Evolutionary conservation across 1,140 invertebrate genomes (phyloP).

Genomic region (Dryas iulia): DNA sequence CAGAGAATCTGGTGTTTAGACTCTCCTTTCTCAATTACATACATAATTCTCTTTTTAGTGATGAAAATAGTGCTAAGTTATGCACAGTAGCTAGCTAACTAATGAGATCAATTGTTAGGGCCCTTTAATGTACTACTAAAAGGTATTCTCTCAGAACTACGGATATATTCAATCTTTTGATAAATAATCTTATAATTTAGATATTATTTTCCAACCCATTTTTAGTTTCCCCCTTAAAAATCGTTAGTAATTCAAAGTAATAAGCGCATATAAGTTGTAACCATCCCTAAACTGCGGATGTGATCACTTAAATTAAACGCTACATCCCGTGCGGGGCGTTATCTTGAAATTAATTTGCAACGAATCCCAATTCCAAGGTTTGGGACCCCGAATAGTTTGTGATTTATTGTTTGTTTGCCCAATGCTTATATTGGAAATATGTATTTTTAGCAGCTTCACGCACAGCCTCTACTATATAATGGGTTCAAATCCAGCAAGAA

Average conservation of each 20-base stretch:
- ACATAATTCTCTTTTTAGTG: too few relatives aligned
- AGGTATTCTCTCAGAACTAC: too few relatives aligned
- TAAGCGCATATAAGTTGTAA: conserved; percentile 24
- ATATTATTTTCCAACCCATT: neutral
- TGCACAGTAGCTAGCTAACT: too few relatives aligned
- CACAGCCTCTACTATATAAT: too few relatives aligned
- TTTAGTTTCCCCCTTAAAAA: neutral
- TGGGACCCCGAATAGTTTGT: conserved; percentile 41
- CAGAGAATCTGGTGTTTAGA: too few relatives aligned
- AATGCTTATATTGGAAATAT: neutral
- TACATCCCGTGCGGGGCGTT: conserved; percentile 44
- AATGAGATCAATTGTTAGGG: too few relatives aligned
- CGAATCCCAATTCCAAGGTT: conserved; percentile 39
- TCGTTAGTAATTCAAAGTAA: conserved; percentile 26
- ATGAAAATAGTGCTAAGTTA: too few relatives aligned
- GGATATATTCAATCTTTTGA: too few relatives aligned
- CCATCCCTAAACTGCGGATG: conserved; percentile 43
- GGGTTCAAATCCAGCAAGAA: too few relatives aligned
- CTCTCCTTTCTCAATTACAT: too few relatives aligned
- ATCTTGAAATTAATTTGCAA: conserved; percentile 64
- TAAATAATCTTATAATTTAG: neutral
- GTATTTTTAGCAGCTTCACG: too few relatives aligned
- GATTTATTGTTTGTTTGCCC: conserved; percentile 43
- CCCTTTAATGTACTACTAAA: too few relatives aligned
- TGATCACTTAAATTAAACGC: conserved; percentile 60